Conservation (phyloP, 2,113 vertebrate species). For the Eublepharis macularius region DNA sequence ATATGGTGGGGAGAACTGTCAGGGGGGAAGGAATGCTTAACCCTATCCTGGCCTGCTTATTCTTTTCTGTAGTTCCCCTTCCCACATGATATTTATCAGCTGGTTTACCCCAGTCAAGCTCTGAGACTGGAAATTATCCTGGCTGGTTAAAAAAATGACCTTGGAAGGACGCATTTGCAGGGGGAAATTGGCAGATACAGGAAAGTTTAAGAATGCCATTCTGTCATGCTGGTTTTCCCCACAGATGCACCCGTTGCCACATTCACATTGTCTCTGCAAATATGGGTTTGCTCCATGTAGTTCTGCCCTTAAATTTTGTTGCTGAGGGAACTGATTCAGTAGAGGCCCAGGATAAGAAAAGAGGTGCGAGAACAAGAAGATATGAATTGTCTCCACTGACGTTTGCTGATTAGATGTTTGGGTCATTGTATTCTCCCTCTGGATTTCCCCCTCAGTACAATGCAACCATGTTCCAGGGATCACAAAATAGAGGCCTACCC, state of each 20-base stretch:
- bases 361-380: no score
- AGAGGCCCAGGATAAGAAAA: background rate
- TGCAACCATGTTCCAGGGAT: background rate
- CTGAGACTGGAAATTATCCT: background rate
- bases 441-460: background rate
- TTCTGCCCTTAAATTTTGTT: background rate
- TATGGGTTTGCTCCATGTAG: background rate
- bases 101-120: background rate
- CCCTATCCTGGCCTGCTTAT: background rate
- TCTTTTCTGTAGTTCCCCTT: background rate
- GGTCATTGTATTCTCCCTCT: background rate
- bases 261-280: background rate
- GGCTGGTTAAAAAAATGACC: background rate
- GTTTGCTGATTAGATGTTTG: background rate
- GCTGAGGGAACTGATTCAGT: background rate
- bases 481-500: background rate
- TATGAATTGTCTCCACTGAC: background rate
- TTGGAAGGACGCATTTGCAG: background rate
- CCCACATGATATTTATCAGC: background rate
- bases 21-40: no score
- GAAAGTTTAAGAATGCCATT: background rate
- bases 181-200: background rate
- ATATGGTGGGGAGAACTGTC: no score
- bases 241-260: background rate
- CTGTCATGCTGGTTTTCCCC: background rate